Evolutionary conservation across 2,888 invertebrate genomes (phyloP), one percentile per base, ranked within the genome.

Genomic region (Laothoe populi): DNA sequence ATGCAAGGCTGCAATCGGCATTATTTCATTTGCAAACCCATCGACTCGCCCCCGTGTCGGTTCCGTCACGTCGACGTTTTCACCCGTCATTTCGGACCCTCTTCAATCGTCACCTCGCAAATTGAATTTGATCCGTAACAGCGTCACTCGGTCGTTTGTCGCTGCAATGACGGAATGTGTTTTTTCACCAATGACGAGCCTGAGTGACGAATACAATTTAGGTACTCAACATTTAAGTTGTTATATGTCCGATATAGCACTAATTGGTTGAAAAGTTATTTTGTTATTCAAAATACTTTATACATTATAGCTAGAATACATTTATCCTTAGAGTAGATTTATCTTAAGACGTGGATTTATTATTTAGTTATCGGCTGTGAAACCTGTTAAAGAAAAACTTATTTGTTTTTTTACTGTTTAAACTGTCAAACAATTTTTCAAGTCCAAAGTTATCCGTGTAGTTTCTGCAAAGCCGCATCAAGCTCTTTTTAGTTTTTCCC

Each of bases 51-150:
- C 64, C 69, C 71, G 68, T 66, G 63, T 66, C 66, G 64, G 66
- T 44, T 63, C 71, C 71, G 75, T 79, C 77, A 66, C 74, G 70
- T 73, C 73, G 71, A 68, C 76, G 66, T 74, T 79, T 71, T 77
- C 81, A 80, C 82, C 81, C 83, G 84, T 88, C 87, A 86, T 85
- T 86, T 86, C 79, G 78, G 80, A 88, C 90, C 90, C 87, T 88
- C 87, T 84, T 90, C 90, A 89, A 87, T 88, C 82, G 82, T 79
- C 89, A 82, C 85, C 84, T 85, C 82, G 79, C 86, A 90, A 91
- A 92, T 92, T 92, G 89, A 91, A 91, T 91, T 91, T 88, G 88
- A 91, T 88, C 87, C 83, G 85, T 82, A 86, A 86, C 84, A 82
- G 75, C 84, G 83, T 84, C 83, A 81, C 83, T 79, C 78, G 81